Conservation (phyloP, 2,888 invertebrate species). For the Caenorhabditis sulstoni region DNA sequence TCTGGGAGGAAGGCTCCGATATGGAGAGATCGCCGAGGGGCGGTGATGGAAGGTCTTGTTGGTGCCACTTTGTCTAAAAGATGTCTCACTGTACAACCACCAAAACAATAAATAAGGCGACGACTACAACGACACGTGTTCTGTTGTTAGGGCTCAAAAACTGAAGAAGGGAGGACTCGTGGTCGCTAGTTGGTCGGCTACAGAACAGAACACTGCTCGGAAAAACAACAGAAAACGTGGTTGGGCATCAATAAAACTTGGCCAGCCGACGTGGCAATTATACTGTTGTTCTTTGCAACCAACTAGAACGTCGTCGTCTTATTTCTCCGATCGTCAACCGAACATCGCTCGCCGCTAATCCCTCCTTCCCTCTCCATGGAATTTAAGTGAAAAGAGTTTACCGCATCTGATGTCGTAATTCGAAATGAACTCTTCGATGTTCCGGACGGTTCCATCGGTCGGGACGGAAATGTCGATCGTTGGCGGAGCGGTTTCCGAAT, state of each 20-base stretch:
- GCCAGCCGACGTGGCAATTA: conserved; percentile 33
- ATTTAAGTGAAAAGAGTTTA: conserved; percentile 37
- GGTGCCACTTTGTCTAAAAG: conserved; percentile 28
- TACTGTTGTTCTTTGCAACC: background rate
- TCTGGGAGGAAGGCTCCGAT: conserved; percentile 38
- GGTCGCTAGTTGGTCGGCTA: background rate
- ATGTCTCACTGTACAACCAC: background rate
- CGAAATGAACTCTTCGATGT: conserved; percentile 41
- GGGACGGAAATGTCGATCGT: conserved; percentile 37
- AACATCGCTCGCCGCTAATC: conserved; percentile 22
- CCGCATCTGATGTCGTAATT: conserved; percentile 30
- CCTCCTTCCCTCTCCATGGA: background rate
- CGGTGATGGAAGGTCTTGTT: background rate
- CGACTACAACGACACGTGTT: background rate
- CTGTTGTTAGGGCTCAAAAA: background rate
- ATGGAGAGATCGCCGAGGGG: conserved; percentile 42
- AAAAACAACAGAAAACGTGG: conserved; percentile 19
- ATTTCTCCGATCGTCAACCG: conserved; percentile 6
- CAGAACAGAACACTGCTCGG: conserved; percentile 17
- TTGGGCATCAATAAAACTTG: conserved; percentile 17
- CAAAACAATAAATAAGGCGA: conserved; percentile 5
- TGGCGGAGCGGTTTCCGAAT: conserved; percentile 32
- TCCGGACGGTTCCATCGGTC: conserved; percentile 33
- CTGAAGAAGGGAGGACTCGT: conserved; percentile 1
- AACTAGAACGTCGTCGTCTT: too few species aligned